A percentile compares a stretch with the other conserved stretches of the same genome.
These are phyloP conservation scores for Selene dorsalis DNA, from an alignment of 2,797 vertebrate species.

Conservation along the genomic window DNA sequence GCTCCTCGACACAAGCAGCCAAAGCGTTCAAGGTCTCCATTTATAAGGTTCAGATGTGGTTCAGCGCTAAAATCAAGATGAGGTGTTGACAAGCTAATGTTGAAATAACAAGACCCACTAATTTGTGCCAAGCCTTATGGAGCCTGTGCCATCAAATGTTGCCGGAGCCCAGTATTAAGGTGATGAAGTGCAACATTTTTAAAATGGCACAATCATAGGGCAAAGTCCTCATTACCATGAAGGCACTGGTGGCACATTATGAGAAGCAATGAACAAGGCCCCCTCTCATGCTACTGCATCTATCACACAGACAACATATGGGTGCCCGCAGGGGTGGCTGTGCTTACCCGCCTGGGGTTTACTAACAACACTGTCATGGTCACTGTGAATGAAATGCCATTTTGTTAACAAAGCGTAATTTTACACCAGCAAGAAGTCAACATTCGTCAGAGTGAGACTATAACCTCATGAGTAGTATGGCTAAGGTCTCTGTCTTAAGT, in stretches of 20 bases:
- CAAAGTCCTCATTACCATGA: constrained; percentile 74
- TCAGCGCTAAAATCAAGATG: constrained; percentile 73
- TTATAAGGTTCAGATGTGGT: constrained; percentile 68
- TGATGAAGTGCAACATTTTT: constrained; percentile 81
- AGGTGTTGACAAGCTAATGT: constrained; percentile 78
- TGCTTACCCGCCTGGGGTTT: constrained; percentile 61
- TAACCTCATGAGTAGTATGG: constrained; percentile 25
- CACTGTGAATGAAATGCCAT: constrained; percentile 57
- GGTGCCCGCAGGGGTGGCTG: constrained; percentile 66
- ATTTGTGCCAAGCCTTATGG: constrained; percentile 71
- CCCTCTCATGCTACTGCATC: constrained; percentile 59
- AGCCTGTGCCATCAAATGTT: constrained; percentile 68
- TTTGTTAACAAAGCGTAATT: constrained; percentile 46
- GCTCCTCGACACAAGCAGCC: constrained; percentile 63
- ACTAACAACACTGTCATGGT: constrained; percentile 68
- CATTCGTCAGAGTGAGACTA: constrained; percentile 38
- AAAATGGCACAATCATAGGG: constrained; percentile 76
- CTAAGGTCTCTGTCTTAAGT: constrained; percentile 27
- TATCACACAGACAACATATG: constrained; percentile 75
- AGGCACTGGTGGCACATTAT: constrained; percentile 74
- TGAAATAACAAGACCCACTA: constrained; percentile 76
- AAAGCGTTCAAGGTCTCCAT: constrained; percentile 67
- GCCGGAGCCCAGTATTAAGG: constrained; percentile 64
- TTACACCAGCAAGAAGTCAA: constrained; percentile 51
- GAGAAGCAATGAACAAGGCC: constrained; percentile 77